Evolutionary conservation across 2,113 vertebrate genomes (phyloP), one percentile per base, ranked within the genome.

Genomic region (Bettongia penicillata): DNA sequence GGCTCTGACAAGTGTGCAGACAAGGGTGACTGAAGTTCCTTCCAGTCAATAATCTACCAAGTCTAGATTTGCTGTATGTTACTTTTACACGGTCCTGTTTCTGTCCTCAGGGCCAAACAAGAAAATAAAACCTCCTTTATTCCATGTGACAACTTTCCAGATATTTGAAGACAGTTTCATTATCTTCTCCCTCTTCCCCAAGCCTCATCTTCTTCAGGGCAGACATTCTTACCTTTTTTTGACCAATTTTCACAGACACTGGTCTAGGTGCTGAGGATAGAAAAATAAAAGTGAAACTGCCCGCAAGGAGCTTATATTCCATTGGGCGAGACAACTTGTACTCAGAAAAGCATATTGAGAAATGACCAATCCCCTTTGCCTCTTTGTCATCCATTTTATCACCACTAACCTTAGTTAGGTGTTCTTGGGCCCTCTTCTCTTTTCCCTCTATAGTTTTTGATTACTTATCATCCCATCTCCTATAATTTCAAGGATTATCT

Each of bases 361-460:
- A 77, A n/a, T n/a, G 19, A n/a, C 61, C 7, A 16, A 12, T 37
- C 3, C 16, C 53, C 61, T 68, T 77, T 77, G 68, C 16, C 37
- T n/a, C 12, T 77, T 22, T 5, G 6, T 61, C 55, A 28, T 61
- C 26, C 14, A 77, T n/a, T 77, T 77, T 77, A n/a, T 5, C 16
- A 19, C 16, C 37, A 77, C 9, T 77, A n/a, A 16, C 68, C 14
- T 19, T 7, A 14, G 0, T 19, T 7, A 14, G 0, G 4, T 1
- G 4, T 19, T 77, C 12, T 77, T n/a, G 16, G 3, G 2, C 4
- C 16, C 37, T 77, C 31, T 77, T 77, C 14, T 77, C 68, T n/a
- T 77, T 1, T 77, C 16, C 37, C 16, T 22, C 16, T 19, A 6
- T 19, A 77, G 1, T 77, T 22, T 8, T 37, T 1, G 8, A 68